Percentiles rank a stretch among this genome's conserved stretches.
Conservation (phyloP, 2,888 invertebrate species). For the Cephus runcator region DNA sequence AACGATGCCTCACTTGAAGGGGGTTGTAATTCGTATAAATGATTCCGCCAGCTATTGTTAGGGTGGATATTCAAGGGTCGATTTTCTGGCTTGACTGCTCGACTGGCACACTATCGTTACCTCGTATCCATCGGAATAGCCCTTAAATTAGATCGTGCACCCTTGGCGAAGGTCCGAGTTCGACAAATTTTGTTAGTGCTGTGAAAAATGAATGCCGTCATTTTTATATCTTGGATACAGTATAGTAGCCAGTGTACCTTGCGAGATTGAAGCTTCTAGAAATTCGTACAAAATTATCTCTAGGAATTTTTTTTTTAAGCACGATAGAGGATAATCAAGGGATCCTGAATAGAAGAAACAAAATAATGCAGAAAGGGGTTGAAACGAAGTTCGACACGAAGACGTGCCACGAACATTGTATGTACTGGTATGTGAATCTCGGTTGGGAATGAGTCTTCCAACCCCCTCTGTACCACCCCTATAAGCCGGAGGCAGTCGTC, state of each 20-base stretch:
- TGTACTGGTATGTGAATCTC: background rate
- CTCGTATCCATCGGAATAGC: conserved; percentile 59
- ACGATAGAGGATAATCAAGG: background rate
- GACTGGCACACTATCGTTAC: conserved; percentile 4
- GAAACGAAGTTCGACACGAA: background rate
- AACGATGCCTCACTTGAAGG: conserved; percentile 39
- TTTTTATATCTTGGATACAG: background rate
- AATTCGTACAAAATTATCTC: background rate
- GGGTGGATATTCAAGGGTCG: conserved; percentile 29
- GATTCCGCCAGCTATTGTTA: conserved; percentile 51
- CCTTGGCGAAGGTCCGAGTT: conserved; percentile 54
- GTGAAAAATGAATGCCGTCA: conserved; percentile 56
- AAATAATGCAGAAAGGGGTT: background rate
- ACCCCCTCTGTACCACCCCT: background rate
- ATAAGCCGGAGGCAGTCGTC: conserved; percentile 57
- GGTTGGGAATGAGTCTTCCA: background rate
- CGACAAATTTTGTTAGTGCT: conserved; percentile 64
- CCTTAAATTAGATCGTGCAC: conserved; percentile 63
- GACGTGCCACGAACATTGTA: background rate
- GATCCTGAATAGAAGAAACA: background rate
- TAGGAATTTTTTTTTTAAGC: background rate
- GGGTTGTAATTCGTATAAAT: conserved; percentile 65
- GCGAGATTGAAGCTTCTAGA: background rate
- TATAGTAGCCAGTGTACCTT: background rate
- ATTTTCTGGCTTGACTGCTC: background rate